phyloP scores from a whole-genome alignment of 1,140 invertebrate genomes.

The Drosophila gunungcola region DNA sequence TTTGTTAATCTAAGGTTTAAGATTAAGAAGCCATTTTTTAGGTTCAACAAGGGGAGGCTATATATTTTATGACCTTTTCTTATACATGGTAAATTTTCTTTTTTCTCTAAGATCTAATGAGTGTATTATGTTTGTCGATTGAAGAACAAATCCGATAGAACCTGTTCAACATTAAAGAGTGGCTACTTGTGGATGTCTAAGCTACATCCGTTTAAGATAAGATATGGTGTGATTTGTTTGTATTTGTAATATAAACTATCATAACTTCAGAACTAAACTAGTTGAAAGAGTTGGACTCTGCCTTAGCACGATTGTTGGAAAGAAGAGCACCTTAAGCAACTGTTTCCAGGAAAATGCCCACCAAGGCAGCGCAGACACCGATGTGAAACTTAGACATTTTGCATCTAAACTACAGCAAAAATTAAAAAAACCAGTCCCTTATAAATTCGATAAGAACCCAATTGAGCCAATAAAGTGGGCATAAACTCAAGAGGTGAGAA shows the following conservation, averaged over 20 bases:
- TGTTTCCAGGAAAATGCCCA: not conserved
- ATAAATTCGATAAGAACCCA: constrained; percentile 26
- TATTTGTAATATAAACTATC: constrained; percentile 3
- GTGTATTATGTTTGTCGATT: not conserved
- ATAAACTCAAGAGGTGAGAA: constrained; percentile 18
- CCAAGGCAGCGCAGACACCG: not conserved
- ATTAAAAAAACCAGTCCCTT: not conserved
- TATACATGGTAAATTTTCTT: constrained; percentile 5
- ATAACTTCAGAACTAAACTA: not conserved
- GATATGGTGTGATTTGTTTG: constrained; percentile 3
- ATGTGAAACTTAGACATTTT: constrained; percentile 18
- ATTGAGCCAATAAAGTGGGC: constrained; percentile 11
- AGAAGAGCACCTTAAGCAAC: constrained; percentile 5
- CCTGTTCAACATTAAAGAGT: constrained; percentile 8
- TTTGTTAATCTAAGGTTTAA: constrained; percentile 3
- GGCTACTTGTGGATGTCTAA: constrained; percentile 14
- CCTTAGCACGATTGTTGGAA: not conserved
- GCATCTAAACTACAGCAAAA: constrained; percentile 12
- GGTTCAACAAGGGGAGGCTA: constrained; percentile 10
- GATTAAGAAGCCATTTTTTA: constrained; percentile 26
- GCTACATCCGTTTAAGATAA: constrained; percentile 33
- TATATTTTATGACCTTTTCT: constrained; percentile 20
- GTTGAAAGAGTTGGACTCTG: not conserved
- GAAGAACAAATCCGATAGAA: constrained; percentile 4
- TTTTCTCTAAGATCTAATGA: constrained; percentile 27